Conservation (phyloP, 2,113 vertebrate species). For the Mustela nigripes region DNA sequence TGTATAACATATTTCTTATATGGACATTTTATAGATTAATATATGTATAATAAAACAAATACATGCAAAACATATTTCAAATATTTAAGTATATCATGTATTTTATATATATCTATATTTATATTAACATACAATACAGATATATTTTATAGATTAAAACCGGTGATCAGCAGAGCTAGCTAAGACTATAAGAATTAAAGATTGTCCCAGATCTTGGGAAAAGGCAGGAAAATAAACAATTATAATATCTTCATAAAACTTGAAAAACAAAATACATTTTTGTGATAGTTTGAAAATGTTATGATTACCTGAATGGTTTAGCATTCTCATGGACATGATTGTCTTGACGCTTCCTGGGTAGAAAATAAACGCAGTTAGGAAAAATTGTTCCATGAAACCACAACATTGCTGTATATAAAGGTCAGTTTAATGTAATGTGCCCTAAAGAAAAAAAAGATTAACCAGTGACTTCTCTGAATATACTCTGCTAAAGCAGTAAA, state of each 20-base stretch:
- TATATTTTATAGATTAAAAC: conserved; percentile 43
- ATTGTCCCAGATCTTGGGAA: background rate
- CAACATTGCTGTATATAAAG: background rate
- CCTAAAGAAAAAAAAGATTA: background rate
- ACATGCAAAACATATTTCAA: background rate
- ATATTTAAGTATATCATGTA: background rate
- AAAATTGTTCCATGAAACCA: background rate
- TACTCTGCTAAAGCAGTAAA: background rate
- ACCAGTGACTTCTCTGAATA: background rate
- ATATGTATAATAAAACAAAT: background rate
- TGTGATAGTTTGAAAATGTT: conserved; percentile 43
- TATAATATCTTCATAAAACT: background rate
- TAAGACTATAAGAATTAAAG: background rate
- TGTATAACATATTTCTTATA: background rate
- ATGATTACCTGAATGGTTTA: conserved; percentile 87
- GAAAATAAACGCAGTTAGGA: conserved; percentile 76
- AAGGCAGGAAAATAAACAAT: background rate
- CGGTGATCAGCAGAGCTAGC: background rate
- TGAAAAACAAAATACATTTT: background rate
- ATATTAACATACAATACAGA: background rate
- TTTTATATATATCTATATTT: background rate
- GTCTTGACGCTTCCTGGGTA: conserved; percentile 84
- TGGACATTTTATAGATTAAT: background rate
- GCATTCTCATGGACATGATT: conserved; percentile 85
- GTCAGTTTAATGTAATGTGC: background rate